Evolutionary conservation across 2,113 vertebrate species (phyloP).

Genomic region (Dipodomys stephensi): DNA sequence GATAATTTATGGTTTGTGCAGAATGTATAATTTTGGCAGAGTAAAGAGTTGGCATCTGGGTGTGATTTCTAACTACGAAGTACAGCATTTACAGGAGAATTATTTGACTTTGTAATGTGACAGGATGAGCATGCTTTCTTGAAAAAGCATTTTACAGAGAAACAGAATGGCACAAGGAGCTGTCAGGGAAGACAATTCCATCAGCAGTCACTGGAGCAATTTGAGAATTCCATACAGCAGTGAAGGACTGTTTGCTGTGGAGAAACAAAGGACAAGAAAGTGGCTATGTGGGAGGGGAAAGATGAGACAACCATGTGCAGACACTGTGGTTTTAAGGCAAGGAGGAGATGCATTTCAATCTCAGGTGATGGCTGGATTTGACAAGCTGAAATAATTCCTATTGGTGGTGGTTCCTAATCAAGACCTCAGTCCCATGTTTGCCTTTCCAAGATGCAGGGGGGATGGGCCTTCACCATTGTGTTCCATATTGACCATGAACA

Average conservation of each 20-base stretch:
- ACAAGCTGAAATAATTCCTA: not conserved
- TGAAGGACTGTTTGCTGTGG: not conserved
- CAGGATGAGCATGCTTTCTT: not conserved
- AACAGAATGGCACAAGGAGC: not conserved
- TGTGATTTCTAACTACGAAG: slow-evolving; percentile 24
- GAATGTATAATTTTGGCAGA: slow-evolving; percentile 3
- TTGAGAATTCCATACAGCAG: not conserved
- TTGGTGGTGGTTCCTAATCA: not conserved
- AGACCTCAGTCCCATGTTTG: not conserved
- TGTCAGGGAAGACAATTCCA: not conserved
- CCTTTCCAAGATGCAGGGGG: not conserved
- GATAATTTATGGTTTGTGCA: slow-evolving; percentile 22
- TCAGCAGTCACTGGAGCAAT: not conserved
- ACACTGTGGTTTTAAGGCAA: not conserved
- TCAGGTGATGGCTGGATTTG: not conserved
- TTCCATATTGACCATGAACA: not conserved
- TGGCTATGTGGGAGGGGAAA: not conserved
- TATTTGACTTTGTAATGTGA: slow-evolving; percentile 63
- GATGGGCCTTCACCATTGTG: not conserved
- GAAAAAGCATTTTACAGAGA: slow-evolving; percentile 50
- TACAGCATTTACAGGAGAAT: slow-evolving; percentile 28
- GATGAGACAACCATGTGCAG: not conserved
- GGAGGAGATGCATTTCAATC: not conserved
- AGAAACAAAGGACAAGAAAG: not conserved
- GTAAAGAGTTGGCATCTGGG: slow-evolving; percentile 5